Conservation (phyloP, 1,140 invertebrate species). For the Nixonia krombeini region DNA sequence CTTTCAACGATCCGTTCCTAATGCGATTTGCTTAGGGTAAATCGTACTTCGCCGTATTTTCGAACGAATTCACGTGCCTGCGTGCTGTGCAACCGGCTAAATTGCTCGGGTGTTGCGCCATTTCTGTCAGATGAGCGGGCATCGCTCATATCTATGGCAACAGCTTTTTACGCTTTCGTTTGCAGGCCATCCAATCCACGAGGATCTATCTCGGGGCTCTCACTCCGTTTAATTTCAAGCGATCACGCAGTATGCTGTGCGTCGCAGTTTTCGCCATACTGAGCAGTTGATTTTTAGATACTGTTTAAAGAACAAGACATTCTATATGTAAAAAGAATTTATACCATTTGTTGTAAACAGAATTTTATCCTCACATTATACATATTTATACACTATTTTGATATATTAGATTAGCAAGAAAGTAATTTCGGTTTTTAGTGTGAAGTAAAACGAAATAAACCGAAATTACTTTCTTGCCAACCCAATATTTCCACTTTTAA, state of each 20-base stretch:
- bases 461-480: too few species aligned
- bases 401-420: too few species aligned
- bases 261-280: conserved; percentile 4
- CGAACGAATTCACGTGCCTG: neutral
- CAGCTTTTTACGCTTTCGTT: conserved; percentile 67
- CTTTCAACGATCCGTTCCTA: conserved; percentile 9
- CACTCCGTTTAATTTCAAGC: conserved; percentile 21
- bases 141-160: conserved; percentile 41
- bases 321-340: neutral
- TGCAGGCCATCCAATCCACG: conserved; percentile 66
- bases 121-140: conserved; percentile 19
- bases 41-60: conserved; percentile 2
- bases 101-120: conserved; percentile 40
- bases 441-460: too few species aligned
- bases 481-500: too few species aligned
- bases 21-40: conserved; percentile 16
- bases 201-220: conserved; percentile 24
- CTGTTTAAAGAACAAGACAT: neutral
- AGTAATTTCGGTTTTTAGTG: too few species aligned
- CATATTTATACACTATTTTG: too few species aligned
- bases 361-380: too few species aligned
- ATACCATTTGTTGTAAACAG: too few species aligned
- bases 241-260: neutral
- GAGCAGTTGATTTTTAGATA: neutral
- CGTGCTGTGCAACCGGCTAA: neutral